phyloP scores from a whole-genome alignment of 2,888 invertebrate genomes.

The Agrotis exclamationis region DNA sequence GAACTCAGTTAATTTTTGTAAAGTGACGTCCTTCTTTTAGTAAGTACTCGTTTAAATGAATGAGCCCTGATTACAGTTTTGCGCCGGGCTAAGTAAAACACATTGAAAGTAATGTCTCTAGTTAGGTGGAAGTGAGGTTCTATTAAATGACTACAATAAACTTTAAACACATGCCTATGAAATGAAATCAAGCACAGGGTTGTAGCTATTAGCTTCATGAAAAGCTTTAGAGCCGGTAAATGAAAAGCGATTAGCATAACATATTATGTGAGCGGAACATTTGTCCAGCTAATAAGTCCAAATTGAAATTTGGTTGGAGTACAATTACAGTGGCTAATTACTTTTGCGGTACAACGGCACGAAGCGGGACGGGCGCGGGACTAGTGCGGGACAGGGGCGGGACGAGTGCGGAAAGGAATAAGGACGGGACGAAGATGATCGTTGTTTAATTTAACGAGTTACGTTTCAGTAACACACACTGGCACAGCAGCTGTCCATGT shows the following conservation, averaged over 20 bases:
- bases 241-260: conserved; percentile 41
- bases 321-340: conserved; percentile 53
- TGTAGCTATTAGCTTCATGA: neutral
- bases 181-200: conserved; percentile 4
- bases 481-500: neutral
- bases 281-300: conserved; percentile 47
- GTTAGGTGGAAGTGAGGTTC: neutral
- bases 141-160: neutral
- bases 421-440: conserved; percentile 2
- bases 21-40: neutral
- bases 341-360: conserved; percentile 17
- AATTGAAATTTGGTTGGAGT: conserved; percentile 50
- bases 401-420: too few relatives aligned
- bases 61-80: neutral
- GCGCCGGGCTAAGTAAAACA: neutral
- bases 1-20: neutral
- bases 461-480: neutral
- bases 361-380: neutral
- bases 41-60: neutral
- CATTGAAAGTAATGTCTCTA: neutral
- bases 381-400: neutral
- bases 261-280: conserved; percentile 31
- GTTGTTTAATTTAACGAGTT: conserved; percentile 29
- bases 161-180: neutral
- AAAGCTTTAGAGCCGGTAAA: conserved; percentile 4